A percentile compares a stretch with the other conserved stretches of the same genome.
These are phyloP conservation scores for Kryptolebias marmoratus DNA, from an alignment of 2,113 vertebrate species.

Conservation along the genomic window DNA sequence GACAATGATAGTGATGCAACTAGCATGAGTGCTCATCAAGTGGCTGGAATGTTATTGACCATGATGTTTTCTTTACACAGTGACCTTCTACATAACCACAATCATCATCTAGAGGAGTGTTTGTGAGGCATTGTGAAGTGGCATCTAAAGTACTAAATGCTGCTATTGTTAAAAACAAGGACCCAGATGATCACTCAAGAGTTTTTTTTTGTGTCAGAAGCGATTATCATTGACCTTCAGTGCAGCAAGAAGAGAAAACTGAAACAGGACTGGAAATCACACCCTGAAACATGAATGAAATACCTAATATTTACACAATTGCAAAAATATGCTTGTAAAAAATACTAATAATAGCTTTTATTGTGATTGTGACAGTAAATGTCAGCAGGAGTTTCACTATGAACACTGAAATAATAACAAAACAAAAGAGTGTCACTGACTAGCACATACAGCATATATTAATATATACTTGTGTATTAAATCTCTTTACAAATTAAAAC, in stretches of 20 bases:
- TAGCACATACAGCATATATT: not conserved
- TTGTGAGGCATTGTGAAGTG: slow-evolving; percentile 42
- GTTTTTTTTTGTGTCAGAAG: slow-evolving; percentile 51
- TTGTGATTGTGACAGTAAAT: not conserved
- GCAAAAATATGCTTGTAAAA: not conserved
- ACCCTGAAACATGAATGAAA: slow-evolving; percentile 18
- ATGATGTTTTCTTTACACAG: slow-evolving; percentile 29
- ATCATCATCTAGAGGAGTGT: slow-evolving; percentile 48
- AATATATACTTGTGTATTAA: not conserved
- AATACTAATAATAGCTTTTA: not conserved
- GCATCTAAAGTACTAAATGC: slow-evolving; percentile 48
- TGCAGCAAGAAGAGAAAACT: slow-evolving; percentile 19
- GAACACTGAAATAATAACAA: not conserved
- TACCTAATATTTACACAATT: not conserved
- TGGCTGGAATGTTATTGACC: slow-evolving; percentile 50
- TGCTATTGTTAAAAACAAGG: slow-evolving; percentile 54
- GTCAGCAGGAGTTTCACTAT: not conserved
- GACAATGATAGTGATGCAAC: slow-evolving; percentile 32
- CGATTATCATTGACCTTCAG: slow-evolving; percentile 70
- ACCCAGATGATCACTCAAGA: slow-evolving; percentile 57
- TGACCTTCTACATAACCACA: slow-evolving; percentile 61
- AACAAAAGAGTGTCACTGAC: not conserved
- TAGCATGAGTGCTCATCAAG: slow-evolving; percentile 38
- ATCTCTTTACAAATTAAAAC: not conserved
- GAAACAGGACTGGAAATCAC: slow-evolving; percentile 30